phyloP scores from a whole-genome alignment of 2,797 vertebrate species.

The Naso thynnoides region DNA sequence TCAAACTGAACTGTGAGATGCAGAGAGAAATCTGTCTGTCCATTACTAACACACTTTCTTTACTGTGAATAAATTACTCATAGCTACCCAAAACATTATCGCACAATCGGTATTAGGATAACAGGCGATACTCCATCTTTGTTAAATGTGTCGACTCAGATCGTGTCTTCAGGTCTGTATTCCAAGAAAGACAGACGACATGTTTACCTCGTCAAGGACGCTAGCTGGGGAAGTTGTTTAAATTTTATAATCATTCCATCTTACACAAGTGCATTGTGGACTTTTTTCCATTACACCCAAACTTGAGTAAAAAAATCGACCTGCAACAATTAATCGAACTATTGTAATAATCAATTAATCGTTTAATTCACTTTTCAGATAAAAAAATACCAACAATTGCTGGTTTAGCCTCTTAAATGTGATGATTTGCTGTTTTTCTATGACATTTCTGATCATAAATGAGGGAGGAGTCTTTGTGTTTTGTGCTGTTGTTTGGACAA shows the following conservation, averaged over 20 bases:
- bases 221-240: not conserved
- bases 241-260: not conserved
- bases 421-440: no score
- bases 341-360: no score
- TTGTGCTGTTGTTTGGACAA: no score
- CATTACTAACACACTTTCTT: not conserved
- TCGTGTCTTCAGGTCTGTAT: not conserved
- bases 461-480: no score
- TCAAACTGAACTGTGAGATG: no score
- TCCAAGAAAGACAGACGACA: not conserved
- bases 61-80: not conserved
- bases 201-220: not conserved
- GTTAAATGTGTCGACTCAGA: constrained; percentile 7
- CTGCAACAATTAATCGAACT: no score
- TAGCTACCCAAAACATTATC: constrained; percentile 8
- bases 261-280: not conserved
- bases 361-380: no score
- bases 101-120: not conserved
- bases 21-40: not conserved
- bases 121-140: not conserved
- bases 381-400: no score
- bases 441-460: no score
- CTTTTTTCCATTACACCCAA: constrained; percentile 20
- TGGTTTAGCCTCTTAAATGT: no score
- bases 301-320: no score